Evolutionary conservation across 1,140 invertebrate genomes (phyloP), one percentile per base, ranked within the genome.

Genomic region (Oryctes rhinoceros): DNA sequence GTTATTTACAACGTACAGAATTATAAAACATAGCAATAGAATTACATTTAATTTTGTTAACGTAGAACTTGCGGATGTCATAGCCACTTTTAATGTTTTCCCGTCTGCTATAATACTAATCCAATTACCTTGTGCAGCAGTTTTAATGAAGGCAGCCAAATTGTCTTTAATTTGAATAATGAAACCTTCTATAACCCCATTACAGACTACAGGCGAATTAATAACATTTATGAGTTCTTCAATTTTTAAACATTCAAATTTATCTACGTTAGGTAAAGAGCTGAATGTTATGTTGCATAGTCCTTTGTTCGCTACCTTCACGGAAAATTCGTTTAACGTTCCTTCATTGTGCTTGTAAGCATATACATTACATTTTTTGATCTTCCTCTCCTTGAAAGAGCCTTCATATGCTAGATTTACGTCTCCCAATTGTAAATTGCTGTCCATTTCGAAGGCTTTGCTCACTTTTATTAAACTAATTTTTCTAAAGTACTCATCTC

Each of bases 41-140:
- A 20, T 62, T 3, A 18, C 0, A 62, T 62, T 62, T 62, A 62
- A 18, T 62, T 62, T 62, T 62, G 9, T 62, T 62, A 13, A n/a
- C 0, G 13, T 20, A 62, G 53, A 20, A 62, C 15, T 62, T 62
- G 1, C 7, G 0, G 9, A 44, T 44, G 39, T 62, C 53, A 18
- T 62, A 15, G 53, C 53, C 5, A 62, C 53, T 62, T 62, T 62
- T 62, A 62, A 62, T 62, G 53, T 62, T 62, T 62, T 62, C 13
- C 53, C 53, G 13, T 62, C 53, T 1, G 53, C 53, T 20, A 62
- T 62, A 62, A 62, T 62, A 15, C 53, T 62, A 15, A 62, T 62
- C 53, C 53, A 62, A 20, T 62, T 20, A 0, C 53, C 53, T 15
- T 62, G 53, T 6, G 15, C 1, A 20, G 20, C 15, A 62, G 53